Percentiles rank a stretch among this genome's conserved stretches.
These are phyloP conservation scores for Naja naja DNA, from an alignment of 2,113 vertebrate genomes.

Conservation along the genomic window DNA sequence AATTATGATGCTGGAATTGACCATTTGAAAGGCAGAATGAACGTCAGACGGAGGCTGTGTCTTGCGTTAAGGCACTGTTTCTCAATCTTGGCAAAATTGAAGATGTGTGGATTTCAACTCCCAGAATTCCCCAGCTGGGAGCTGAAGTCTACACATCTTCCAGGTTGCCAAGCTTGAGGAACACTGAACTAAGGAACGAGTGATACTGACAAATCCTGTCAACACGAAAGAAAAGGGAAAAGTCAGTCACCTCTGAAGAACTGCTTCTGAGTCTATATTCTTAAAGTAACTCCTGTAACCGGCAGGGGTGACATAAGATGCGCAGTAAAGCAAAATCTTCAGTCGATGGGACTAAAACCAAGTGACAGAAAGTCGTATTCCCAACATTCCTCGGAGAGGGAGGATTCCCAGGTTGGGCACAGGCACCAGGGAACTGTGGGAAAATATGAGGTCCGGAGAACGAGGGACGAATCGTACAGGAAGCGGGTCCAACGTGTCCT, in stretches of 20 bases:
- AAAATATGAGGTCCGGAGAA: neutral
- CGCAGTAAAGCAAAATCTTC: neutral
- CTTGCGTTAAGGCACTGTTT: neutral
- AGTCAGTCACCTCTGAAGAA: neutral
- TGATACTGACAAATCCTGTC: neutral
- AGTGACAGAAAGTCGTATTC: neutral
- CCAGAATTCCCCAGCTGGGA: neutral
- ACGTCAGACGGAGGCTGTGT: neutral
- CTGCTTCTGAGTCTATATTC: neutral
- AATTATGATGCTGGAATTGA: neutral
- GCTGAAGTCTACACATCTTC: neutral
- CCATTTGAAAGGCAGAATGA: neutral
- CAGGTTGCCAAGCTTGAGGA: neutral
- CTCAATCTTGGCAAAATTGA: neutral
- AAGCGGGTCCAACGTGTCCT: neutral
- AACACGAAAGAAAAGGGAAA: neutral
- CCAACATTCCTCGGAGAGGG: neutral
- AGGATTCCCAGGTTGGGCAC: neutral
- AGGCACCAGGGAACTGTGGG: neutral
- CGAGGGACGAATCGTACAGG: neutral
- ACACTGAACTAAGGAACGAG: neutral
- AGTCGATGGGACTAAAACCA: neutral
- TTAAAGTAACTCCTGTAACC: neutral
- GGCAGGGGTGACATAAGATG: neutral
- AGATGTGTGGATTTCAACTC: neutral